phyloP scores from a whole-genome alignment of 2,797 vertebrate genomes.

The Lithobates pipiens region DNA sequence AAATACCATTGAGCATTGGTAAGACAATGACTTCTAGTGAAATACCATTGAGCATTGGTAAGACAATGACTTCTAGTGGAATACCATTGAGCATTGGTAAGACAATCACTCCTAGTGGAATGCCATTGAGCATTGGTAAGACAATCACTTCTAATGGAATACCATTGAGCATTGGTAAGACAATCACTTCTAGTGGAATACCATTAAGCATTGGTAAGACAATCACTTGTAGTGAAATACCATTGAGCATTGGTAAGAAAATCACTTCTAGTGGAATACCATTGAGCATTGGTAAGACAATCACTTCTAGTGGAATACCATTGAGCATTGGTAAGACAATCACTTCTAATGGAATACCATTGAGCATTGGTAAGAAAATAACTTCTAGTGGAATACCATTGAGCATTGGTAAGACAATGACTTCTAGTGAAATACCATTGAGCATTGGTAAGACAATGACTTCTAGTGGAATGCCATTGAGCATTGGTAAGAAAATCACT shows the following conservation, averaged over 20 bases:
- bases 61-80: too few species aligned
- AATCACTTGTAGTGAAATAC: too few species aligned
- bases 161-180: too few species aligned
- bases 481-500: neutral
- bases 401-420: neutral
- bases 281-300: neutral
- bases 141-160: too few species aligned
- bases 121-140: neutral
- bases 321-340: neutral
- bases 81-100: too few species aligned
- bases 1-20: too few species aligned
- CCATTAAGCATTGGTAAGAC: neutral
- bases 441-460: too few species aligned
- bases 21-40: neutral
- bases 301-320: too few species aligned
- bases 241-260: too few species aligned
- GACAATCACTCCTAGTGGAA: neutral
- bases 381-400: too few species aligned
- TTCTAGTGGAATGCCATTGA: too few species aligned
- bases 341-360: neutral
- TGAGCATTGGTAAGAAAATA: too few species aligned
- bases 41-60: neutral
- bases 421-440: neutral
- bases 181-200: neutral
- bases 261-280: neutral